Evolutionary conservation across 1,140 invertebrate genomes (phyloP).

Genomic region (Dendrolimus punctatus): DNA sequence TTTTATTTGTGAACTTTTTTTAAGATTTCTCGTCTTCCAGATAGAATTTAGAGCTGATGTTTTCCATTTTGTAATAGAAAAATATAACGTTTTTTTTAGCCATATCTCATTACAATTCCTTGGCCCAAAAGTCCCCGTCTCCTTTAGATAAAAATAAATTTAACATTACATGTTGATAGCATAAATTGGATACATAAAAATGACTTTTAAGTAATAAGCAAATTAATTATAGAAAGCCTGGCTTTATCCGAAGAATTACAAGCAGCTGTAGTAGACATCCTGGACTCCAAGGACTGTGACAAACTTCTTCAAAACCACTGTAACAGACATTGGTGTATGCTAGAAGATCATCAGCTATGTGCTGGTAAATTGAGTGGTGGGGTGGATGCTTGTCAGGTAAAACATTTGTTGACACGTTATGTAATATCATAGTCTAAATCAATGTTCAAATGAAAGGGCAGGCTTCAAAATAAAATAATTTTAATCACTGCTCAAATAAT

Average conservation of each 20-base stretch:
- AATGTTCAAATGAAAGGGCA: no score
- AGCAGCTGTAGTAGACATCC: constrained; percentile 18
- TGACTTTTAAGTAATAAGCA: not conserved
- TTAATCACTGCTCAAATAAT: no score
- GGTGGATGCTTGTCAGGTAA: constrained; percentile 25
- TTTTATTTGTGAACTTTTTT: constrained; percentile 4
- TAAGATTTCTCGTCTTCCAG: no score
- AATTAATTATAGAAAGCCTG: constrained; percentile 7
- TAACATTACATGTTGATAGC: no score
- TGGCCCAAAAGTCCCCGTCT: not conserved
- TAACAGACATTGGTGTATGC: constrained; percentile 19
- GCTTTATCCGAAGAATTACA: constrained; percentile 14
- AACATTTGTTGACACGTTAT: not conserved
- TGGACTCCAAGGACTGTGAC: constrained; percentile 13
- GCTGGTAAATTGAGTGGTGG: constrained; percentile 23
- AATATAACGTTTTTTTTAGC: no score
- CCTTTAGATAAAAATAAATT: not conserved
- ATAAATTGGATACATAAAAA: no score
- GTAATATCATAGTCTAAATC: no score
- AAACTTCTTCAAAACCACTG: constrained; percentile 6
- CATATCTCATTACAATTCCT: not conserved
- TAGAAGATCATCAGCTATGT: constrained; percentile 20
- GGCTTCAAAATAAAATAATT: no score
- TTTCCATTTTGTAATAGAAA: no score
- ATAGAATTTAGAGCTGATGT: no score